A percentile compares a stretch with the other conserved stretches of the same genome.
phyloP scores from a whole-genome alignment of 1,140 invertebrate species.

The Drosophila repletoides region DNA sequence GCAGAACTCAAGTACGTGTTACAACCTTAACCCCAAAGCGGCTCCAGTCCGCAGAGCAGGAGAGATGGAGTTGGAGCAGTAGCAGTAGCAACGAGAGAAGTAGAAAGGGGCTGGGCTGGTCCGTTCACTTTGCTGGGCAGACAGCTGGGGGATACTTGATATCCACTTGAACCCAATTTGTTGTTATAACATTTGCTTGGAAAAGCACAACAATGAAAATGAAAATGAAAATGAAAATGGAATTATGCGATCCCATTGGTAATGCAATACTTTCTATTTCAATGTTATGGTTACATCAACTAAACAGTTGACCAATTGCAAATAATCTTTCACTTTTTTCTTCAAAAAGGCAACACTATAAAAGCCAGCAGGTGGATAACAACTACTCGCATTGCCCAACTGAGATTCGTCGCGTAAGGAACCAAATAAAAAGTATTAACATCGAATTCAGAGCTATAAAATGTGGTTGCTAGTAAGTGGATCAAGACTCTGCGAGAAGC shows the following conservation, averaged over 20 bases:
- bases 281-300: slow-evolving; percentile 79
- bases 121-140: slow-evolving; percentile 50
- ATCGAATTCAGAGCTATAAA: slow-evolving; percentile 16
- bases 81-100: no score
- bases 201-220: slow-evolving; percentile 72
- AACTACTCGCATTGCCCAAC: slow-evolving; percentile 52
- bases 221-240: no score
- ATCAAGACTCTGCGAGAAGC: background rate
- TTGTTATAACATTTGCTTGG: slow-evolving; percentile 72
- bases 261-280: slow-evolving; percentile 79
- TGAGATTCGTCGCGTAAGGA: slow-evolving; percentile 22
- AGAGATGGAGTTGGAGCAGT: no score
- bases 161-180: slow-evolving; percentile 75
- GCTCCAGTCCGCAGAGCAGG: background rate
- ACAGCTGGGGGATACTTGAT: slow-evolving; percentile 54
- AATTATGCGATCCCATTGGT: slow-evolving; percentile 71
- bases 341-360: slow-evolving; percentile 42
- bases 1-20: slow-evolving; percentile 73
- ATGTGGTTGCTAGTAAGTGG: slow-evolving; percentile 67
- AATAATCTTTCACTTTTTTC: slow-evolving; percentile 64
- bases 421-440: background rate
- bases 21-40: slow-evolving; percentile 78
- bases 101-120: background rate
- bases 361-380: slow-evolving; percentile 34
- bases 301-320: slow-evolving; percentile 48